Evolutionary conservation across 2,113 vertebrate genomes (phyloP).

Genomic region (Trachemys scripta): DNA sequence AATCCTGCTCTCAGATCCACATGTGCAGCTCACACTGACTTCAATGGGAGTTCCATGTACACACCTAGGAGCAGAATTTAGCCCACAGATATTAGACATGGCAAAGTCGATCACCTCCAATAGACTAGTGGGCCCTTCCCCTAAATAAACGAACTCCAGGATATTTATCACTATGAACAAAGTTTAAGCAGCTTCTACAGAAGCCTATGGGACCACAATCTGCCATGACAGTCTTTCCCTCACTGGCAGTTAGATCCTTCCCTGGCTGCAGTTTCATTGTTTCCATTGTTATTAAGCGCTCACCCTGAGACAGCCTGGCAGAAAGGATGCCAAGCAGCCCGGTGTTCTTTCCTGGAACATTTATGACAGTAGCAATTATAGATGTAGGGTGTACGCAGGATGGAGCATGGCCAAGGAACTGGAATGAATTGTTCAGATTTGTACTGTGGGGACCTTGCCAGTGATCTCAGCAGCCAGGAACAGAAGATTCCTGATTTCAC

Average conservation of each 20-base stretch:
- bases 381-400: neutral
- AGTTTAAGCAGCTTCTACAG: slow-evolving; percentile 18
- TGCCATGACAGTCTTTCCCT: neutral
- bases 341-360: neutral
- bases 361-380: slow-evolving; percentile 15
- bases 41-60: neutral
- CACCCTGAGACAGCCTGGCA: neutral
- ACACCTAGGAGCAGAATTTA: neutral
- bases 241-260: neutral
- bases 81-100: neutral
- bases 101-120: neutral
- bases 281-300: slow-evolving; percentile 30
- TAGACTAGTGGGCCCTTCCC: neutral
- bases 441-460: slow-evolving; percentile 4
- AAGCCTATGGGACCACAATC: slow-evolving; percentile 2
- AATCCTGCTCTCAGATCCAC: slow-evolving; percentile 44
- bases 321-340: neutral
- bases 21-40: neutral
- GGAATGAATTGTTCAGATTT: neutral
- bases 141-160: neutral
- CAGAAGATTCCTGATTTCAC: neutral
- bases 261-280: neutral
- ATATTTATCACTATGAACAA: neutral
- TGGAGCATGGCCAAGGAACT: neutral
- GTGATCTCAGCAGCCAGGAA: neutral